These are phyloP conservation scores for Liposcelis brunnea DNA, from an alignment of 2,888 invertebrate genomes.

Conservation along the genomic window DNA sequence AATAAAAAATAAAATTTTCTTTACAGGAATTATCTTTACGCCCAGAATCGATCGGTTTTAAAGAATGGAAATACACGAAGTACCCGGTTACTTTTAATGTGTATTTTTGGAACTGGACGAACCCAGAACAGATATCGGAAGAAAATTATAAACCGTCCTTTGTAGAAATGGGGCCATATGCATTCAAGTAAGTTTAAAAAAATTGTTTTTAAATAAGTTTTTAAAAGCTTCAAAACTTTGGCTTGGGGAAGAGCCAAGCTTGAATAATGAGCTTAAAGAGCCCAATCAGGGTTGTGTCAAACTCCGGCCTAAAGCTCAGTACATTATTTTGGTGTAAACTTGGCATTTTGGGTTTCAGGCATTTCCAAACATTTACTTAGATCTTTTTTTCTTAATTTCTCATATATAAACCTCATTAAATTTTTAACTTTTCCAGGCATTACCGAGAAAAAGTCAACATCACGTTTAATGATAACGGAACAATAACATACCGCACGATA, in stretches of 20 bases:
- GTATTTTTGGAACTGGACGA: slow-evolving; percentile 64
- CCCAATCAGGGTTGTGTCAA: too few species aligned
- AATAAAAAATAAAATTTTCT: too few species aligned
- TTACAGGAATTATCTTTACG: slow-evolving; percentile 45
- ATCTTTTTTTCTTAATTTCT: too few species aligned
- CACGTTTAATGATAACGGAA: slow-evolving; percentile 47
- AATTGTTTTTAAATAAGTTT: not conserved
- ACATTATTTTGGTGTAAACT: too few species aligned
- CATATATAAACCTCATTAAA: too few species aligned
- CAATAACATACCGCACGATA: slow-evolving; percentile 50
- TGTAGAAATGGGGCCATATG: slow-evolving; percentile 53
- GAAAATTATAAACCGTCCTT: slow-evolving; percentile 40
- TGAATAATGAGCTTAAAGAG: too few species aligned
- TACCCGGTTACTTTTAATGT: slow-evolving; percentile 65
- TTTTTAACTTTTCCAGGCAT: slow-evolving; percentile 33
- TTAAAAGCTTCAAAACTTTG: too few species aligned
- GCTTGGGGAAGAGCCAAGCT: too few species aligned
- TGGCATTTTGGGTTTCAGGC: too few species aligned
- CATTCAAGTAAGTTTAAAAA: slow-evolving; percentile 36
- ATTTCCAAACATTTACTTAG: too few species aligned
- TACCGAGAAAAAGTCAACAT: slow-evolving; percentile 54
- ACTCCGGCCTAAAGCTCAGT: too few species aligned
- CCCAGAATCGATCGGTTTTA: slow-evolving; percentile 42
- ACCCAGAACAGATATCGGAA: slow-evolving; percentile 42
- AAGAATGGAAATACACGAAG: slow-evolving; percentile 63